phyloP scores from a whole-genome alignment of 2,888 invertebrate genomes.

The Dryobota labecula region DNA sequence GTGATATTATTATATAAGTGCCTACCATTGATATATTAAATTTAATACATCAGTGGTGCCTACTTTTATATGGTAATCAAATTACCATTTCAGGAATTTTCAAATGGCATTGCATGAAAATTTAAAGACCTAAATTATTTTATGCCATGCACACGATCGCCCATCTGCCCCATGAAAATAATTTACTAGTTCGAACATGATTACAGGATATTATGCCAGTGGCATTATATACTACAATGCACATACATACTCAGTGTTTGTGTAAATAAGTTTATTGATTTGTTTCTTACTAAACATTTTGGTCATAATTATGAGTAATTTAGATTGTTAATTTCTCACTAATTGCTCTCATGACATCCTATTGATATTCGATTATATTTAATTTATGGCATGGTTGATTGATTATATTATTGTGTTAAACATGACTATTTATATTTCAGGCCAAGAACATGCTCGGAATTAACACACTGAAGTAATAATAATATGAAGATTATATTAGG shows the following conservation, averaged over 20 bases:
- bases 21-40: too few species aligned
- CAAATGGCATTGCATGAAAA: too few species aligned
- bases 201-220: background rate
- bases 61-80: background rate
- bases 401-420: slow-evolving; percentile 33
- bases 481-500: slow-evolving; percentile 67
- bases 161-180: background rate
- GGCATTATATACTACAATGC: slow-evolving; percentile 12
- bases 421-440: slow-evolving; percentile 74
- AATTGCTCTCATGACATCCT: slow-evolving; percentile 17
- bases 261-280: slow-evolving; percentile 60
- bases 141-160: background rate
- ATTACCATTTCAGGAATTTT: background rate
- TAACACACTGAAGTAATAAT: slow-evolving; percentile 83
- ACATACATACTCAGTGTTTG: slow-evolving; percentile 19
- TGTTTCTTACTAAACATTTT: slow-evolving; percentile 38
- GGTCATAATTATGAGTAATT: slow-evolving; percentile 18
- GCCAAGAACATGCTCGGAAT: slow-evolving; percentile 88
- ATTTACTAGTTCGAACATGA: background rate
- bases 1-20: too few species aligned
- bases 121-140: background rate
- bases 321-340: slow-evolving; percentile 1
- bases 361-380: slow-evolving; percentile 30
- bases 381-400: background rate
- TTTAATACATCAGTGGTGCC: too few species aligned